phyloP scores from a whole-genome alignment of 2,113 vertebrate species.

The Sterrhoptilus dennistouni region DNA sequence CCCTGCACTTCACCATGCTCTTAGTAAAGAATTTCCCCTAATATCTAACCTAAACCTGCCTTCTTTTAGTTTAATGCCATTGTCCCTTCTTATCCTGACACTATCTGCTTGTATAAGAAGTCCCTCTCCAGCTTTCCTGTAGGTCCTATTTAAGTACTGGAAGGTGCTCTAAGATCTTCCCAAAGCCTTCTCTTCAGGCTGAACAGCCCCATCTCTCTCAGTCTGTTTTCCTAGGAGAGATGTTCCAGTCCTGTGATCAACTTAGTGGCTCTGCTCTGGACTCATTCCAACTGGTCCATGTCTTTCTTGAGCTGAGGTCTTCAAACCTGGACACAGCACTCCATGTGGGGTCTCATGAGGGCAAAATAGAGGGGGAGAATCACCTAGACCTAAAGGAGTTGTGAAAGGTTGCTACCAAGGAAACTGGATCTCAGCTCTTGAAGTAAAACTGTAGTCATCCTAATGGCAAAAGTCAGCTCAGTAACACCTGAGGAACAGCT shows the following conservation, averaged over 20 bases:
- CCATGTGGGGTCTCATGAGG: background rate
- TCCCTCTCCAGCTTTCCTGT: background rate
- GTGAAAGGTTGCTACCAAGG: background rate
- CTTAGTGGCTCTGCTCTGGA: background rate
- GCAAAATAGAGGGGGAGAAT: background rate
- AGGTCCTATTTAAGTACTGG: background rate
- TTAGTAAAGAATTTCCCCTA: background rate
- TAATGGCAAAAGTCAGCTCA: background rate
- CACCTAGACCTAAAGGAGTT: background rate
- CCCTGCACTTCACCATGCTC: background rate
- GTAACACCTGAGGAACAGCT: background rate
- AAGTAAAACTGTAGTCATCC: background rate
- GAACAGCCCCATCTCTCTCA: background rate
- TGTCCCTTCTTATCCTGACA: background rate
- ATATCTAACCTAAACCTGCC: background rate
- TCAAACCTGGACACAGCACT: background rate
- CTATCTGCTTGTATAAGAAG: background rate
- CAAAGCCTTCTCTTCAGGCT: background rate
- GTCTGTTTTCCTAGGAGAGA: background rate
- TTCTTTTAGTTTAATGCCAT: background rate
- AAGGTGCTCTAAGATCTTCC: background rate
- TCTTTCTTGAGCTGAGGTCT: background rate
- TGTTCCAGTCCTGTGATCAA: background rate
- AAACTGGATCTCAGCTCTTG: background rate
- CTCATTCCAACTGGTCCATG: background rate